Evolutionary conservation across 2,888 invertebrate genomes (phyloP).

Genomic region (Nymphalis c-album): DNA sequence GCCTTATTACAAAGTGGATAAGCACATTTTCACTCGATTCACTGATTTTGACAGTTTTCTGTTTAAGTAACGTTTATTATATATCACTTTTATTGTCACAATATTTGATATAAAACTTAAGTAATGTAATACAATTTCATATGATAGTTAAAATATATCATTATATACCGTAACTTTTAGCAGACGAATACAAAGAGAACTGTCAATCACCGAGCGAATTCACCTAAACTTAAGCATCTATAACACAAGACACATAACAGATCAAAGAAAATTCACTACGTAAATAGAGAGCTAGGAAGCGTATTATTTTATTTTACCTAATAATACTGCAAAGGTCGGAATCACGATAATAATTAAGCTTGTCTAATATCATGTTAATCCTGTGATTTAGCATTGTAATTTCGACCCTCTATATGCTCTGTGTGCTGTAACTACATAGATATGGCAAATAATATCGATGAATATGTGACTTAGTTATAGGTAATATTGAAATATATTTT

Average conservation of each 20-base stretch:
- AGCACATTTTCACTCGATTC: slow-evolving; percentile 57
- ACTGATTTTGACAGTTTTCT: slow-evolving; percentile 56
- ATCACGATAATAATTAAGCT: slow-evolving; percentile 8
- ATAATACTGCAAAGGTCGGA: slow-evolving; percentile 22
- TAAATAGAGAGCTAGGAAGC: slow-evolving; percentile 27
- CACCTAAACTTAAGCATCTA: slow-evolving; percentile 74
- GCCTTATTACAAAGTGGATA: slow-evolving; percentile 76
- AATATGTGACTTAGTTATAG: slow-evolving; percentile 35
- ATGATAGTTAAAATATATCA: background rate
- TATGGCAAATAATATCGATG: slow-evolving; percentile 28
- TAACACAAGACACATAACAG: slow-evolving; percentile 50
- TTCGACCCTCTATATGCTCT: slow-evolving; percentile 29
- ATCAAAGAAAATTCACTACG: slow-evolving; percentile 20
- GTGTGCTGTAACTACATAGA: slow-evolving; percentile 34
- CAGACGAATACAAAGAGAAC: slow-evolving; percentile 47
- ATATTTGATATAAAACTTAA: background rate
- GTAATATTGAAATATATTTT: slow-evolving; percentile 18
- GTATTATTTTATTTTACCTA: slow-evolving; percentile 13
- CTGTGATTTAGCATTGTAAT: slow-evolving; percentile 14
- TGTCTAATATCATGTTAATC: background rate
- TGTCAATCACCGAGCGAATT: slow-evolving; percentile 60
- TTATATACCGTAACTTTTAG: background rate
- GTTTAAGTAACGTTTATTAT: background rate
- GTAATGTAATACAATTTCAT: background rate
- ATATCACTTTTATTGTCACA: background rate